Evolutionary conservation across 2,797 vertebrate species (phyloP), one percentile per base, ranked within the genome.

Genomic region (Staurois parvus): DNA sequence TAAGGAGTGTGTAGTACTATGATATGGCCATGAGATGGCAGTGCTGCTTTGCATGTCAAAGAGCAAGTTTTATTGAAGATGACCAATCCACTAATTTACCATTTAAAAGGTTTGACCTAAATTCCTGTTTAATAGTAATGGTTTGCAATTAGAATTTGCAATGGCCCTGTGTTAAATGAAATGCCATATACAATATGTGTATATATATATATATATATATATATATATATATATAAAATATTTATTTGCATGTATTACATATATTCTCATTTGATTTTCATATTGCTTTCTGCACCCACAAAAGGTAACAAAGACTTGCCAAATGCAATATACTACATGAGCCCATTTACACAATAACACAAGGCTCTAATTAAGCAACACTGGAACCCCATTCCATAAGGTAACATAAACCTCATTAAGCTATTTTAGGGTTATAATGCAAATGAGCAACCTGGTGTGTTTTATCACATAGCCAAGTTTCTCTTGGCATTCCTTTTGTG

Each of bases 311-410:
- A 56, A 72, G 52, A 3, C 9, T 10, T 29, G 68, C 13, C 48
- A 72, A 72, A 81, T 28, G 2, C 17, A 72, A 64, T 72, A 26
- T 2, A 13, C 10, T 62, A 11, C 69, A 21, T 34, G 42, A 34
- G 26, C n/a, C 37, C 37, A 42, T 29, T 59, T 37, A 62, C 37
- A 73, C 69, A 81, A 73, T 64, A 62, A 30, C 68, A 72, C 68
- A 62, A 40, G 91, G 89, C 88, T 92, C 89, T 91, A 88, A 68
- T 81, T 88, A 87, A 90, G 89, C 29, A 64, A 42, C 11, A 62
- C 76, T 32, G 40, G 26, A 72, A 64, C 42, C 74, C 48, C 12
- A 45, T 62, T 84, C 30, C 74, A 70, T 70, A 62, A 45, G 73
- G 79, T 68, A 76, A 24, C 28, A 34, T 64, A 45, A 70, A 64